Conservation (phyloP, 2,888 invertebrate genomes). For the Aphelenchoides bicaudatus region DNA sequence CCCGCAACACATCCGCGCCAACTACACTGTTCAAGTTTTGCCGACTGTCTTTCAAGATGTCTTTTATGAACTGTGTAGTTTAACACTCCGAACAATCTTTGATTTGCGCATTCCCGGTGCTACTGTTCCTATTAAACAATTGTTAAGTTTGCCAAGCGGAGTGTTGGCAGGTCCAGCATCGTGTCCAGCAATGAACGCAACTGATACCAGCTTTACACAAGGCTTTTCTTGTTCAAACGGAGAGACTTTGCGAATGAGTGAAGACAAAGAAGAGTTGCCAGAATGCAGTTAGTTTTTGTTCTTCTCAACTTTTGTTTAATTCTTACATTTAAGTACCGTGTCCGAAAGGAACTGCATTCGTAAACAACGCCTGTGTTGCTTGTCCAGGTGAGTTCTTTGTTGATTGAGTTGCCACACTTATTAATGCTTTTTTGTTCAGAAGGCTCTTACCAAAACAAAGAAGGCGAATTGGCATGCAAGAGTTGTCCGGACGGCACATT, state of each 20-base stretch:
- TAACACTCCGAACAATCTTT: slow-evolving; percentile 85
- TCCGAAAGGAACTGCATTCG: slow-evolving; percentile 89
- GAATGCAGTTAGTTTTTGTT: slow-evolving; percentile 71
- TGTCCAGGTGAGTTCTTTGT: too few species aligned
- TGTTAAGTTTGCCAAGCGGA: slow-evolving; percentile 45
- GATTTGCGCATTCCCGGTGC: slow-evolving; percentile 85
- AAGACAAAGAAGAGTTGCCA: slow-evolving; percentile 72
- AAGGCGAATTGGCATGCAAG: slow-evolving; percentile 75
- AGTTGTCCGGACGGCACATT: slow-evolving; percentile 89
- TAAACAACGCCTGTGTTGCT: slow-evolving; percentile 79
- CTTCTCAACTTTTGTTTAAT: slow-evolving; percentile 22
- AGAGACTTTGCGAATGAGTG: slow-evolving; percentile 87
- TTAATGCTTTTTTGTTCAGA: too few species aligned
- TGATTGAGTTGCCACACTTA: too few species aligned
- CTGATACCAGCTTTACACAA: slow-evolving; percentile 76
- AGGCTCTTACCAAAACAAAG: slow-evolving; percentile 72
- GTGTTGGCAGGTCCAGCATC: slow-evolving; percentile 67
- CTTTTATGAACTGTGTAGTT: slow-evolving; percentile 88
- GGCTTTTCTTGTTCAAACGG: slow-evolving; percentile 90
- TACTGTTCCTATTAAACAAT: slow-evolving; percentile 48
- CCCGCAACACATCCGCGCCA: slow-evolving; percentile 67
- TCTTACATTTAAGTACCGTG: slow-evolving; percentile 75
- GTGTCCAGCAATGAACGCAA: slow-evolving; percentile 78
- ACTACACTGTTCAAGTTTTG: slow-evolving; percentile 79
- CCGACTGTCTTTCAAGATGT: slow-evolving; percentile 85